Conservation (phyloP, 2,888 invertebrate genomes). For the Phyto melanocephala region DNA sequence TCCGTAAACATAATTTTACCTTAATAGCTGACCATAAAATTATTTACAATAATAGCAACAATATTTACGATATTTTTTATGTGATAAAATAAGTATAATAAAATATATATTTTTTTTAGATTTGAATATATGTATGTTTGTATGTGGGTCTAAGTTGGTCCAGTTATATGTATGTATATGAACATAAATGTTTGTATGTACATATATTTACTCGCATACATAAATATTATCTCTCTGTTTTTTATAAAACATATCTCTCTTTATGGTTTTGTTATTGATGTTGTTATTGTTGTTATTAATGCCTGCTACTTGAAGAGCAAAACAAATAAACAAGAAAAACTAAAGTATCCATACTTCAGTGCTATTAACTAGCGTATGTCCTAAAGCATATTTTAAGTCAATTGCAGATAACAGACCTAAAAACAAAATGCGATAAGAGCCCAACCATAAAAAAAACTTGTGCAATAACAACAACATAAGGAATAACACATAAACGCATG, state of each 20-base stretch:
- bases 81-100: conserved; percentile 1
- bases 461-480: not conserved
- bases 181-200: no score
- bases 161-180: not conserved
- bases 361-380: conserved; percentile 40
- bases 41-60: conserved; percentile 5
- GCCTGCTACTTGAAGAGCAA: conserved; percentile 7
- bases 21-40: conserved; percentile 37
- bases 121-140: no score
- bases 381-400: conserved; percentile 48
- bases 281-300: not conserved
- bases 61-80: not conserved
- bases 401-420: conserved; percentile 46
- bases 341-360: conserved; percentile 36
- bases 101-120: no score
- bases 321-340: not conserved
- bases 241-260: not conserved
- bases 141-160: not conserved
- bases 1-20: no score
- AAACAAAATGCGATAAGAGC: conserved; percentile 18
- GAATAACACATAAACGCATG: conserved; percentile 7
- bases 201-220: no score
- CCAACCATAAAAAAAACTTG: not conserved
- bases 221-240: not conserved
- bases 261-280: not conserved